A percentile compares a stretch with the other conserved stretches of the same genome.
phyloP scores from a whole-genome alignment of 1,140 invertebrate species.

The Leptonema lineaticorne region DNA sequence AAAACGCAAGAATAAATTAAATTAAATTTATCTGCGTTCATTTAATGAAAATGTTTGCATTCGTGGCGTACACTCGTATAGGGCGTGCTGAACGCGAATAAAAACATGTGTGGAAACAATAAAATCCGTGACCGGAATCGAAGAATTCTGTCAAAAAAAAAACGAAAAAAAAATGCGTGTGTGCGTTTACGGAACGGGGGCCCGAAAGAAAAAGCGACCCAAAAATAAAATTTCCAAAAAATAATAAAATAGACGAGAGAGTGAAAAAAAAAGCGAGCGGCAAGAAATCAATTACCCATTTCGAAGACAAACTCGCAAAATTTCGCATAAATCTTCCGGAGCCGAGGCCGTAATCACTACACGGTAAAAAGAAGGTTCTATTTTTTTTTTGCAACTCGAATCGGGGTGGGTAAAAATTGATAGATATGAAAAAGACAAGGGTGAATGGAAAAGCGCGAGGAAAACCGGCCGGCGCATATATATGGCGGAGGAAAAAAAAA shows the following conservation, averaged over 20 bases:
- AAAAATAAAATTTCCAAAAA: too few species aligned
- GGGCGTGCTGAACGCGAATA: too few species aligned
- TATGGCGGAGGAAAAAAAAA: not conserved
- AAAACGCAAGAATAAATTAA: too few species aligned
- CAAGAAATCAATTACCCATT: constrained; percentile 23
- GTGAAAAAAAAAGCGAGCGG: not conserved
- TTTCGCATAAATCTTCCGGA: constrained; percentile 17
- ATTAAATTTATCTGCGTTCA: too few species aligned
- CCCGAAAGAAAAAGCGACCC: too few species aligned
- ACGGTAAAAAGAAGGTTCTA: too few species aligned
- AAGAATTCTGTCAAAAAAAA: not conserved
- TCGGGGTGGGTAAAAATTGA: too few species aligned
- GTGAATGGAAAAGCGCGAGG: too few species aligned
- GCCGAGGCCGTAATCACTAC: constrained; percentile 15
- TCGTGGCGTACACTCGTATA: too few species aligned
- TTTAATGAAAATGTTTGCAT: too few species aligned
- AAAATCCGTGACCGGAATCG: constrained; percentile 10
- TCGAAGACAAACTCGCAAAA: constrained; percentile 11
- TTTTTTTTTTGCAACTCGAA: too few species aligned
- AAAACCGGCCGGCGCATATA: not conserved
- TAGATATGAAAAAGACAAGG: too few species aligned
- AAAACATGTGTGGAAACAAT: constrained; percentile 1
- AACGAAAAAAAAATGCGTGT: constrained; percentile 1
- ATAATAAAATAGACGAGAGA: not conserved
- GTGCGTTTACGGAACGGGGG: not conserved